Conservation (phyloP, 2,113 vertebrate genomes). For the Sisor rabdophorus region DNA sequence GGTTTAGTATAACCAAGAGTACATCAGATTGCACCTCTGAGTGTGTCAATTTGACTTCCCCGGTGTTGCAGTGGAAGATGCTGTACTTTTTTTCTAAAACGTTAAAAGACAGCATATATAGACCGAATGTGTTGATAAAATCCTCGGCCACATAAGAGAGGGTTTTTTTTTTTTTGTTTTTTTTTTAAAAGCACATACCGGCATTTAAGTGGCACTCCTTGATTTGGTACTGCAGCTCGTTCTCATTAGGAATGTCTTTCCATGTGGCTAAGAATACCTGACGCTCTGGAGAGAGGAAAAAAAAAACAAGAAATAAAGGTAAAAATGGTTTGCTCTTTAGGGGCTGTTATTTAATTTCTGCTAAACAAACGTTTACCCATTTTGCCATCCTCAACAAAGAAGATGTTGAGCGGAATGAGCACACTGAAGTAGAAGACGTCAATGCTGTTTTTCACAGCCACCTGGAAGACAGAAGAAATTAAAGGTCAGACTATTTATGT, state of each 20-base stretch:
- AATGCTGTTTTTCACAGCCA: constrained; percentile 98
- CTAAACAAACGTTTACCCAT: constrained; percentile 79
- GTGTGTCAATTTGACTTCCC: no score
- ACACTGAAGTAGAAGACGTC: constrained; percentile 99
- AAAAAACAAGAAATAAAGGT: neutral
- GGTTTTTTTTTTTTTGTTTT: no score
- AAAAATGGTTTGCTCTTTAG: neutral
- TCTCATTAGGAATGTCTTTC: constrained; percentile 99
- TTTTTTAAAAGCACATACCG: constrained; percentile 66
- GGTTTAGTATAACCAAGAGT: no score
- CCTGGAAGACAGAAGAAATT: constrained; percentile 68
- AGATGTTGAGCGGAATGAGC: constrained; percentile 92
- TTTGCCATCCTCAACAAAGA: constrained; percentile 99
- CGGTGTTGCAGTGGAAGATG: no score
- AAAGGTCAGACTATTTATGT: neutral
- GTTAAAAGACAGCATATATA: no score
- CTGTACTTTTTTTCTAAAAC: no score
- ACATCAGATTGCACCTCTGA: no score
- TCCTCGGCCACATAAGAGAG: neutral
- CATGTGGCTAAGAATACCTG: constrained; percentile 98
- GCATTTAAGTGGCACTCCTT: constrained; percentile 97
- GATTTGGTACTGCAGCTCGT: constrained; percentile 98
- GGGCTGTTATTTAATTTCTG: neutral
- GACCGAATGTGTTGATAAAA: no score
- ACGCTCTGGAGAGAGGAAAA: constrained; percentile 72